Evolutionary conservation across 1,140 invertebrate species (phyloP).

Genomic region (Bombus confusus): DNA sequence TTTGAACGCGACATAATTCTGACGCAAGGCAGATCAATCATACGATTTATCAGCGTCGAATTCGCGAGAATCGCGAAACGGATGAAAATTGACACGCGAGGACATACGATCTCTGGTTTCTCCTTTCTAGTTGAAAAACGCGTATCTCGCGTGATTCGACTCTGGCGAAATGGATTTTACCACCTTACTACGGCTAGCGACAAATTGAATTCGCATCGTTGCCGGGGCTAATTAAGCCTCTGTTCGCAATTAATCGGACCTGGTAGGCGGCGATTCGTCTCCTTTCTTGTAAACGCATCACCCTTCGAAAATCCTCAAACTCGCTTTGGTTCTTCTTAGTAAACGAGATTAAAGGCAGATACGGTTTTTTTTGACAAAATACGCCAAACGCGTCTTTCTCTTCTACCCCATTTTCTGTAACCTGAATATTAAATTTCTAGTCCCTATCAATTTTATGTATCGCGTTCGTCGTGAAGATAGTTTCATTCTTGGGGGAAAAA

Average conservation of each 20-base stretch:
- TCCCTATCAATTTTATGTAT: background rate
- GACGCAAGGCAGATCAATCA: background rate
- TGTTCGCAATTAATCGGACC: slow-evolving; percentile 43
- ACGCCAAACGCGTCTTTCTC: background rate
- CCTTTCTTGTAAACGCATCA: background rate
- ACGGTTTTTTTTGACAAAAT: too few species aligned
- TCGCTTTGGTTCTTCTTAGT: background rate
- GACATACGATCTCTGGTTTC: slow-evolving; percentile 28
- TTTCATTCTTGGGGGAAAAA: background rate
- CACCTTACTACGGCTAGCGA: background rate
- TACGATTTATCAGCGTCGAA: slow-evolving; percentile 27
- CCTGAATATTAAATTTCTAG: background rate
- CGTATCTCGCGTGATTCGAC: too few species aligned
- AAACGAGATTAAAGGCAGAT: background rate
- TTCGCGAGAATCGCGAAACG: background rate
- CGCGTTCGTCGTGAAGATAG: too few species aligned
- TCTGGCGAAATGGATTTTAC: background rate
- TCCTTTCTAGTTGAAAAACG: slow-evolving; percentile 24
- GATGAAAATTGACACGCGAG: slow-evolving; percentile 26
- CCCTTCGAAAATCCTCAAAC: background rate
- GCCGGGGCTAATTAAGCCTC: slow-evolving; percentile 2
- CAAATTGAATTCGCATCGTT: slow-evolving; percentile 36
- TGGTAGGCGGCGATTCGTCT: background rate
- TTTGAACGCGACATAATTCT: background rate
- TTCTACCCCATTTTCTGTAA: background rate